Base-by-base conservation (phyloP, 2,888 invertebrate genomes). In the Ornithoptera alexandrae region DNA sequence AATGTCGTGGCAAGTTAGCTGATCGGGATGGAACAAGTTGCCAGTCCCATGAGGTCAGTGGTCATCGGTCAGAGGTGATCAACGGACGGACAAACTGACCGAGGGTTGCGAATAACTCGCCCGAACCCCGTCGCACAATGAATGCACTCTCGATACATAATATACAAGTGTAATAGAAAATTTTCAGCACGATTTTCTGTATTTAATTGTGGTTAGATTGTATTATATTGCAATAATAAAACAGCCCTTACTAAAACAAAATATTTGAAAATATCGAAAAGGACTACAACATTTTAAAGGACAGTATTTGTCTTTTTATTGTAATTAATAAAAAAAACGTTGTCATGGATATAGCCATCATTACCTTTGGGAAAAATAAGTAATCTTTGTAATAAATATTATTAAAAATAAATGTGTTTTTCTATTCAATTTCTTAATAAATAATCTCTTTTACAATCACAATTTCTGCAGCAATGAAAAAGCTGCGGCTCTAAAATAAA, bases 21-120 rank as follows among this genome's bases (percentile, higher is more conserved):
- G 42, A 63, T 62, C 50, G 46, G 46, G 65, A 69, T 66, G 53
- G 70, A 63, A 70, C 85, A 80, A 84, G 84, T 83, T 80, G 81
- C 78, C 77, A 77, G 82, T 90, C 88, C 86, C 89, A 88, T 78
- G 83, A 86, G 90, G 90, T 89, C 86, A 85, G 74, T 77, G 83
- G 82, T 79, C 85, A 84, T 73, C 80, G 90, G 90, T 86, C 90
- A 90, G 83, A 83, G 91, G 90, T 91, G 90, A 84, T 82, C 87
- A 91, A 90, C 90, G 90, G 88, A 77, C 81, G 76, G 78, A 74
- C 79, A 71, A 39, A 53, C 67, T 67, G 70, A 72, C 72, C 78
- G 80, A 84, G 88, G 89, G 89, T 89, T 87, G 90, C 89, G 79
- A 89, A 89, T 89, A 73, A 72, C 73, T 73, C 69, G 58, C 24